Evolutionary conservation across 2,888 invertebrate species (phyloP), one percentile per base, ranked within the genome.

Genomic region (Thyatira batis): DNA sequence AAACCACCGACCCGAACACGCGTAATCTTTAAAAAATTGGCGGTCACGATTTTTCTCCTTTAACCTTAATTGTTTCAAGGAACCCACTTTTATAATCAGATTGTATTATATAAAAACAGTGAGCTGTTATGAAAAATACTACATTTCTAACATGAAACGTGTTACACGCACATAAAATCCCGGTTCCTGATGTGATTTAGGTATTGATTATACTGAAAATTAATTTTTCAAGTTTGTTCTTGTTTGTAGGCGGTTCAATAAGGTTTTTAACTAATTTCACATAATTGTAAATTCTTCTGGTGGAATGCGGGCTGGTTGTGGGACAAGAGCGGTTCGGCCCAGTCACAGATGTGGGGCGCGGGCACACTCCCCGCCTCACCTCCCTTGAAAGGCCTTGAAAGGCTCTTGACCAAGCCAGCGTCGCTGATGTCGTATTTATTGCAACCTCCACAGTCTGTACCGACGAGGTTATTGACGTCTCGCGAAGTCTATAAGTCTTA

Each of bases 301-400:
- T 76, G 81, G 85, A 85, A 87, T 87, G 86, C 82, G 76, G 76
- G 17, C 33, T 33, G 33, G 33, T 77, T 78, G 80, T 80, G 84
- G 77, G 75, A 73, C 79, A 82, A 84, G 76, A 88, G 81, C 80
- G 77, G 78, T 61, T 74, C 63, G 71, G 75, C 65, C 67, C 80
- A 76, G 78, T 76, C 83, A 82, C 85, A 89, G 85, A 89, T 89
- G 84, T 86, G 83, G 88, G 84, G 82, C 85, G 85, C 82, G 75
- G 73, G 73, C 78, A 69, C 79, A 78, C 85, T 82, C 90, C 89
- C 89, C 89, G 84, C 89, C 85, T 87, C 88, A 83, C 87, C 85
- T 85, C 89, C 85, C 84, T n/a, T n/a, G n/a, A n/a, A n/a, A n/a
- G 88, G 86, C 92, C 91, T 92, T 91, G 92, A 92, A 91, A 92